Base-by-base conservation (phyloP, 2,113 vertebrate species). In the Excalfactoria chinensis region DNA sequence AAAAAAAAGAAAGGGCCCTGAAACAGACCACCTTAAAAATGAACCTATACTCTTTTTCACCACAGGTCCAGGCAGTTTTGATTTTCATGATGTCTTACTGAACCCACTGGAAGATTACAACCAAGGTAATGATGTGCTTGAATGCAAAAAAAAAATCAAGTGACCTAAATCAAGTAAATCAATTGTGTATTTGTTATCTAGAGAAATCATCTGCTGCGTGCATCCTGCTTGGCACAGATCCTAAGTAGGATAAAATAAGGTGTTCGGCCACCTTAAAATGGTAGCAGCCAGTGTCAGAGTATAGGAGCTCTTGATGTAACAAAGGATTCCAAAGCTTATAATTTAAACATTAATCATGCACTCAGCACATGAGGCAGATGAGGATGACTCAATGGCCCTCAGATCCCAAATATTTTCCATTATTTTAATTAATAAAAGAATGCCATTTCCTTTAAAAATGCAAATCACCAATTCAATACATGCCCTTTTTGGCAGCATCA, bases 341-440 rank as follows among this genome's bases (percentile, higher is more conserved):
- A 94, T 91, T 91, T 79, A 91, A 96, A 89, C 69, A 74, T 89
- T 78, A 94, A 86, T 89, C 85, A 74, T 69, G 51, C 55, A 93
- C 40, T 72, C 37, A 64, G 93, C 62, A 46, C 37, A 71, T 48
- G 26, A 93, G 25, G 60, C 37, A 78, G 55, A 64, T 28, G 7
- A 90, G 22, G 41, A 28, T 94, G 74, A 92, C 77, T 80, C 93
- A 95, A 17, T 20, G 35, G 32, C 53, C 15, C 55, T 63, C 55
- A 81, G 41, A 86, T 93, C 43, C 46, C 59, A 88, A 82, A 76
- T 85, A 90, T 71, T 95, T 95, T 83, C 69, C n/a, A 62, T 79
- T 55, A 48, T 93, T 93, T 93, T 82, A 84, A 77, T 95, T 86
- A 89, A 40, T 34, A 63, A 84, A 82, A 86, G 15, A 82, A 84